Conservation (phyloP, 2,797 vertebrate genomes). For the Bradypodion ventrale region DNA sequence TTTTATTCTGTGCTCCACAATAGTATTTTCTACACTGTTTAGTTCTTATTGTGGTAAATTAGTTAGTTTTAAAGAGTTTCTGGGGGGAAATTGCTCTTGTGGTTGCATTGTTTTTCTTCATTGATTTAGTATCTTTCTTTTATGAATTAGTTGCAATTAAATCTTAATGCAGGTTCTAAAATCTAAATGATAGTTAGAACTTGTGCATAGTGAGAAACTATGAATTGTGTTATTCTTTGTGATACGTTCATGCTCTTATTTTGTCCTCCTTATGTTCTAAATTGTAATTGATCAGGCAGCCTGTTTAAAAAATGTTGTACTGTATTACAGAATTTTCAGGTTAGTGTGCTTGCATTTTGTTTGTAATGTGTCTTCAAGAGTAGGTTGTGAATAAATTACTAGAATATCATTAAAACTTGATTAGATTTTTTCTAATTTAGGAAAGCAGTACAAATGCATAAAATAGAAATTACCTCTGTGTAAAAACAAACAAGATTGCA, state of each 20-base stretch:
- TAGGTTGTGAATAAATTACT: background rate
- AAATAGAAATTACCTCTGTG: background rate
- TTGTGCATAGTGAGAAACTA: background rate
- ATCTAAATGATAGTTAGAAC: slow-evolving; percentile 6
- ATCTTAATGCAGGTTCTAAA: background rate
- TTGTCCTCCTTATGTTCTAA: background rate
- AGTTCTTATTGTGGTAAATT: background rate
- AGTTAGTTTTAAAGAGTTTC: background rate
- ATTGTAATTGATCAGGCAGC: background rate
- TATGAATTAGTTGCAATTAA: background rate
- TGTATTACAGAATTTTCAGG: background rate
- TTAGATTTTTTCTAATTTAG: background rate
- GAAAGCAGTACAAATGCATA: background rate
- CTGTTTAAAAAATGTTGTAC: background rate
- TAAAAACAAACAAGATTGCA: background rate
- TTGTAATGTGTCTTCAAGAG: background rate
- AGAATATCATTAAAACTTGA: background rate
- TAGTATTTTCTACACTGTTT: background rate
- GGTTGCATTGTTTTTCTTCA: background rate
- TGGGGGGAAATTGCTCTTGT: background rate
- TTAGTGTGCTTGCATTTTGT: background rate
- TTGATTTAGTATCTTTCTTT: background rate
- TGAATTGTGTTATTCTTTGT: background rate
- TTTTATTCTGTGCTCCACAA: background rate
- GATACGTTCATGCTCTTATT: background rate